Evolutionary conservation across 2,888 invertebrate genomes (phyloP).

Genomic region (Megalurothrips usitatus): DNA sequence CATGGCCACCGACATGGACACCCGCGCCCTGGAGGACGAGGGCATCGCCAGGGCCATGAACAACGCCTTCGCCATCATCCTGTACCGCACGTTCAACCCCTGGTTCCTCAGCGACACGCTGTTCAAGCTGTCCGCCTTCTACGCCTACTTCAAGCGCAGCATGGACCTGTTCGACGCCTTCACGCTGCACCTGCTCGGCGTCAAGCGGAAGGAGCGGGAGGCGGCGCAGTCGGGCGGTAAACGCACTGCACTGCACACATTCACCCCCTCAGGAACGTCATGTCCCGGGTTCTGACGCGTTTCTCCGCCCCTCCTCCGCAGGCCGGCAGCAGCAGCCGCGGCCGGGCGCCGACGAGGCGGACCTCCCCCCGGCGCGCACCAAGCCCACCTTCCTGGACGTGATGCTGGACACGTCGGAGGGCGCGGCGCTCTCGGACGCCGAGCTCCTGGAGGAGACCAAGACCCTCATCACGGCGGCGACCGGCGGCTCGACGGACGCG

Average conservation of each 20-base stretch:
- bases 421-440: background rate
- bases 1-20: slow-evolving; percentile 4
- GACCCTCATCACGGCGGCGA: background rate
- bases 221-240: too few relatives aligned
- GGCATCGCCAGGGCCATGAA: background rate
- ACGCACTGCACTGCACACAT: background rate
- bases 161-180: slow-evolving; percentile 13
- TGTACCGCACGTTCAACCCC: slow-evolving; percentile 1
- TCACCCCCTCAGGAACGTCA: too few relatives aligned
- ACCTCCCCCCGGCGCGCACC: background rate
- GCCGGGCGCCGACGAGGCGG: background rate
- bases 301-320: too few relatives aligned
- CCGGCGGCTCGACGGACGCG: slow-evolving; percentile 4
- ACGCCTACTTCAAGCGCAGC: background rate
- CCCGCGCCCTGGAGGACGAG: slow-evolving; percentile 11
- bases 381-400: background rate
- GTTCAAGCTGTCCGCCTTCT: background rate
- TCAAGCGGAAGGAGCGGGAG: background rate
- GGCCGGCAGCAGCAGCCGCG: background rate
- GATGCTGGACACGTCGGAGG: slow-evolving; percentile 5
- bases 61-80: slow-evolving; percentile 7
- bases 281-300: background rate
- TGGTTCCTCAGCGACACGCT: background rate
- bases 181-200: background rate
- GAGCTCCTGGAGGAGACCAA: slow-evolving; percentile 3